Percentiles rank a stretch among this genome's conserved stretches.
Evolutionary conservation across 1,140 invertebrate genomes (phyloP).

Genomic region (Cheumatopsyche charites): DNA sequence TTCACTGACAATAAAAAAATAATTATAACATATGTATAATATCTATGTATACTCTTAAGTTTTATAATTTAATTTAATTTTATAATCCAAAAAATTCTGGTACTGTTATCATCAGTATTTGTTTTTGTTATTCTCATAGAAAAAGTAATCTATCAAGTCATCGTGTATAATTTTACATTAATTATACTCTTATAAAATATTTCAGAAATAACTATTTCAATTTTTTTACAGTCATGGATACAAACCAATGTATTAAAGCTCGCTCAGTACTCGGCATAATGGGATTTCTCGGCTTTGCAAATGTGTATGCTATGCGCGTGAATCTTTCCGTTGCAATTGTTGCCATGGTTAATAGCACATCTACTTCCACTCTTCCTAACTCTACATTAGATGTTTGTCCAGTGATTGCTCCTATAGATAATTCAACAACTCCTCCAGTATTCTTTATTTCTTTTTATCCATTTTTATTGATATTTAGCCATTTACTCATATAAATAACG

Average conservation of each 20-base stretch:
- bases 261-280: conserved; percentile 79
- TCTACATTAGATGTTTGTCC: conserved; percentile 68
- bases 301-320: conserved; percentile 90
- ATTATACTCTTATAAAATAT: not conserved
- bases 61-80: too few species aligned
- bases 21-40: too few species aligned
- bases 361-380: conserved; percentile 62
- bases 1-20: too few species aligned
- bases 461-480: too few species aligned
- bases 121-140: too few species aligned
- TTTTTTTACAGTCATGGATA: conserved; percentile 63
- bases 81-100: too few species aligned
- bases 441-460: conserved; percentile 45
- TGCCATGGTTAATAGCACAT: conserved; percentile 87
- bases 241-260: conserved; percentile 70
- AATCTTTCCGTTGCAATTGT: conserved; percentile 94
- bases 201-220: not conserved
- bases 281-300: conserved; percentile 79
- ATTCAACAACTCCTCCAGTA: conserved; percentile 65
- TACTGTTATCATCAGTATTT: too few species aligned
- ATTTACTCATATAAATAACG: too few species aligned
- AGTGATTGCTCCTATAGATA: conserved; percentile 53
- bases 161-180: too few species aligned
- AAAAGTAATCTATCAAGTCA: too few species aligned
- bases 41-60: too few species aligned